phyloP scores from a whole-genome alignment of 2,797 vertebrate species.

The Podarcis siculus region DNA sequence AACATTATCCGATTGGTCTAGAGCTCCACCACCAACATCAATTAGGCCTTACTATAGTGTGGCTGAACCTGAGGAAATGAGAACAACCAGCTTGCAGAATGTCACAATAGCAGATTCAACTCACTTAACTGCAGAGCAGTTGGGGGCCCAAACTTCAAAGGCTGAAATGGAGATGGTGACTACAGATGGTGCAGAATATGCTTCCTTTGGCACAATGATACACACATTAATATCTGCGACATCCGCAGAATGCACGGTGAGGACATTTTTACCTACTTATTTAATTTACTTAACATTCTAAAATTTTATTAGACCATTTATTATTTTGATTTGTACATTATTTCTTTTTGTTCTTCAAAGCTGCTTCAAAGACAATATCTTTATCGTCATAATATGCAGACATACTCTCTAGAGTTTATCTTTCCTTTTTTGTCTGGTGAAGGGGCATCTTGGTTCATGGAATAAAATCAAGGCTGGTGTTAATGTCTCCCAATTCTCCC shows the following conservation, averaged over 20 bases:
- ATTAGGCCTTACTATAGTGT: conserved; percentile 48
- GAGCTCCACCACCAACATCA: conserved; percentile 40
- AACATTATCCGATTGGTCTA: conserved; percentile 31
- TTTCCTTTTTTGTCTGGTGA: not conserved
- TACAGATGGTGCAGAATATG: conserved; percentile 45
- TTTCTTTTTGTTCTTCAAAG: not conserved
- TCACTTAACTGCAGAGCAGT: conserved; percentile 32
- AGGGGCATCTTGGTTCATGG: not conserved
- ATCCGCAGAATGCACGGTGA: conserved; percentile 70
- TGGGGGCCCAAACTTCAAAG: conserved; percentile 39
- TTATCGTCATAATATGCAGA: not conserved
- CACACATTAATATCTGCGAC: conserved; percentile 51
- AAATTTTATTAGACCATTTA: not conserved
- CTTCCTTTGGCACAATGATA: conserved; percentile 63
- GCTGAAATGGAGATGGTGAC: conserved; percentile 40
- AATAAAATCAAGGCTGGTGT: not conserved
- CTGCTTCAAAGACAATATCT: not conserved
- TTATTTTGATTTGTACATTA: not conserved
- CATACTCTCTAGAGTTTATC: no score
- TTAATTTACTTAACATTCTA: conserved; percentile 1
- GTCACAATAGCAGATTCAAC: conserved; percentile 39
- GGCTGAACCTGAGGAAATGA: conserved; percentile 41
- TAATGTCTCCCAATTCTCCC: conserved; percentile 28
- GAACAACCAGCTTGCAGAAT: conserved; percentile 41
- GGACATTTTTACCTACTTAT: conserved; percentile 33